Evolutionary conservation across 1,140 invertebrate genomes (phyloP).

Genomic region (Bradynema listronoti): DNA sequence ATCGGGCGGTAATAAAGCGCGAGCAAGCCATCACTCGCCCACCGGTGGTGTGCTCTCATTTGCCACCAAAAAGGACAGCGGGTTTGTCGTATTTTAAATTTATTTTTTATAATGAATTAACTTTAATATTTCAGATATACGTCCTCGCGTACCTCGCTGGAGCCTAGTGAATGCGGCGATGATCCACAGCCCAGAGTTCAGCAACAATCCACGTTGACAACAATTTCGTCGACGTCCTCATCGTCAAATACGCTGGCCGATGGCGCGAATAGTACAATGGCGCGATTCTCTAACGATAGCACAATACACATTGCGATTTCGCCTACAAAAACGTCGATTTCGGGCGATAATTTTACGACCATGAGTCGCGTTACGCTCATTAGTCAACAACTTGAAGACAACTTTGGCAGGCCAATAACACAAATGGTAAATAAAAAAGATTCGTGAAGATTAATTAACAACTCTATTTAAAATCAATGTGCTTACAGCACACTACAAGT

Average conservation of each 20-base stretch:
- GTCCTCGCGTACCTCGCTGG: slow-evolving; percentile 53
- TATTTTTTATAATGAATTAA: neutral
- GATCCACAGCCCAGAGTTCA: slow-evolving; percentile 19
- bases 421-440: neutral
- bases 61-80: slow-evolving; percentile 55
- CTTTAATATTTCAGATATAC: slow-evolving; percentile 46
- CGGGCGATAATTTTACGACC: slow-evolving; percentile 23
- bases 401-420: slow-evolving; percentile 20
- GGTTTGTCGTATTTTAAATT: slow-evolving; percentile 25
- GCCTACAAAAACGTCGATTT: neutral
- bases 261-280: neutral
- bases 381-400: slow-evolving; percentile 48
- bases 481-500: neutral
- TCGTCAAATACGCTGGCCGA: neutral
- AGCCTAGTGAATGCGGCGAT: slow-evolving; percentile 56
- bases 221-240: neutral
- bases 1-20: too few species aligned
- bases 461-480: neutral
- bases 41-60: slow-evolving; percentile 45
- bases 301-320: slow-evolving; percentile 8
- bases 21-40: slow-evolving; percentile 49
- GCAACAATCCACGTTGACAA: neutral
- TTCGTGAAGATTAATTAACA: neutral
- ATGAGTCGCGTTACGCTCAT: slow-evolving; percentile 36
- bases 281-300: neutral